Evolutionary conservation across 2,797 vertebrate species (phyloP), one percentile per base, ranked within the genome.

Genomic region (Malacoraja senta): DNA sequence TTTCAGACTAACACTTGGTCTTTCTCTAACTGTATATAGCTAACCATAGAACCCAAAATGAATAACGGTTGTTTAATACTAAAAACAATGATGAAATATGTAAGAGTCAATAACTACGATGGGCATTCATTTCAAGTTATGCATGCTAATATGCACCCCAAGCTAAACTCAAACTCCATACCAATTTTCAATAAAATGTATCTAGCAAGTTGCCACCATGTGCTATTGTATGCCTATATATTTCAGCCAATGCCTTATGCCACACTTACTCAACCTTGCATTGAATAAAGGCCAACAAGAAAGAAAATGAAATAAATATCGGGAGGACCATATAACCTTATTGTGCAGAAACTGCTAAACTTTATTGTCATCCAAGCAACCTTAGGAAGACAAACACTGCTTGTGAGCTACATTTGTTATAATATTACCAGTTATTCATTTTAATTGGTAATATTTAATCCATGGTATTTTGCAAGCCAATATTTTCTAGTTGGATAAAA

Each of bases 81-180:
- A n/a, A 88, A 21, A 32, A 21, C 7, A 17, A 84, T 84, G 58
- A 12, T 29, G 81, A 84, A 61, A 29, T 19, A 1, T 32, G 83
- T 3, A 32, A 32, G n/a, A 35, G 77, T 32, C n/a, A 78, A 35
- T 35, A 19, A 78, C 13, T 17, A 2, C 17, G 2, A 35, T 35
- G 12, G 15, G 0, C 12, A 78, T 6, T 13, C 17, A 0, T 17
- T 78, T 35, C 35, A 78, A 35, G 15, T 61, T 21, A 68, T 35
- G 0, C 81, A 83, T 4, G 65, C 29, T 65, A n/a, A n/a, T 61
- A 65, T 65, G 84, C 19, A 88, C 21, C 19, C n/a, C 32, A 65
- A 65, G 65, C n/a, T 17, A 88, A 65, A 88, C 29, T 88, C 29
- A 88, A 88, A 86, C 19, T 88, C n/a, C 61, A 32, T n/a, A 88